Conservation (phyloP, 2,113 vertebrate species). For the Falcunculus frontatus region DNA sequence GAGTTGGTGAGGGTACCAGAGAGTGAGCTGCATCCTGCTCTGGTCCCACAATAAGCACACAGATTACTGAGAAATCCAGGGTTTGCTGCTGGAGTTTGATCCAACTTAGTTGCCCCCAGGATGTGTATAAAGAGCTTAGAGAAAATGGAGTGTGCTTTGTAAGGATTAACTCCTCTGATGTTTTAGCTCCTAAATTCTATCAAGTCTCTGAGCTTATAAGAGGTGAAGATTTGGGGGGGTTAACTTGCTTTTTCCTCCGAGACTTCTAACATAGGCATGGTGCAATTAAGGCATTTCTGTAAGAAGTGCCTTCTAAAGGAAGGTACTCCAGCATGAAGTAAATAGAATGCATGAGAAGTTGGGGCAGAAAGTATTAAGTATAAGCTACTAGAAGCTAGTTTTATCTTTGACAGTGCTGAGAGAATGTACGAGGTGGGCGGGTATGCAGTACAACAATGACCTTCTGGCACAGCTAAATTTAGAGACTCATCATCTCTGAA, state of each 20-base stretch:
- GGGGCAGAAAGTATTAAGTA: neutral
- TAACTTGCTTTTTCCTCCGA: neutral
- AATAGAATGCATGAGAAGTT: neutral
- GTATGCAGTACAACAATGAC: neutral
- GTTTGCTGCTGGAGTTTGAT: neutral
- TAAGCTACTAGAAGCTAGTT: neutral
- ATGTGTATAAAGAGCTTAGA: neutral
- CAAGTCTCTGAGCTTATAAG: neutral
- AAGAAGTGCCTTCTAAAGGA: neutral
- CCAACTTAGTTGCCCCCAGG: neutral
- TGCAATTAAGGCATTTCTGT: neutral
- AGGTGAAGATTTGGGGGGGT: neutral
- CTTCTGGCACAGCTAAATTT: neutral
- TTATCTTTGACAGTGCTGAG: neutral
- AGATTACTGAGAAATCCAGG: neutral
- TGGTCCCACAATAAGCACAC: neutral
- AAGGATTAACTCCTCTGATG: neutral
- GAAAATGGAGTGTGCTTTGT: neutral
- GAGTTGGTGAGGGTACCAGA: neutral
- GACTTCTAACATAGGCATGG: neutral
- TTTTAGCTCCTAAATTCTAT: neutral
- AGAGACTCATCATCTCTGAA: neutral
- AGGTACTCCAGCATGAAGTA: neutral
- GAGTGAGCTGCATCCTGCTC: neutral
- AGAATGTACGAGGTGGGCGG: neutral